Conservation (phyloP, 2,888 invertebrate genomes). For the Sturmia bella region DNA sequence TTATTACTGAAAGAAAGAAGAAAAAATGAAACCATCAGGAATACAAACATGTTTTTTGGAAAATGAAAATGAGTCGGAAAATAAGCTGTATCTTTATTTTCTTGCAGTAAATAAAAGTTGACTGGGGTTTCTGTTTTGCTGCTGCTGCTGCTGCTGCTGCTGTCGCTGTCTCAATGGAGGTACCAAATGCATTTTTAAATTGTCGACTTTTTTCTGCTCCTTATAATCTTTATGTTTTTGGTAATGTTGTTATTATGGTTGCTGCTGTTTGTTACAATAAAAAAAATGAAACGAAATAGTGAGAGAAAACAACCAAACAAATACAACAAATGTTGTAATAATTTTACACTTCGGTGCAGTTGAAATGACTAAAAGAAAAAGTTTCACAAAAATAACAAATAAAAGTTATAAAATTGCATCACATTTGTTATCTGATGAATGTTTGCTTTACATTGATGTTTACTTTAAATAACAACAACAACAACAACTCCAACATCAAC, state of each 20-base stretch:
- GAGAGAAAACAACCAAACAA: constrained; percentile 15
- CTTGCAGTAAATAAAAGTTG: constrained; percentile 22
- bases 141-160: constrained; percentile 27
- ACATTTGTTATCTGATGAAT: constrained; percentile 49
- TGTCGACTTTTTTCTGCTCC: constrained; percentile 39
- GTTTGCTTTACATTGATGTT: constrained; percentile 50
- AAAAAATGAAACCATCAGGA: too few relatives aligned
- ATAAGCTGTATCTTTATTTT: constrained; percentile 44
- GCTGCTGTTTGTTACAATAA: constrained; percentile 43
- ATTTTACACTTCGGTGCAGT: constrained; percentile 58
- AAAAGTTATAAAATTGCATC: constrained; percentile 60
- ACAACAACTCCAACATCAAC: neutral
- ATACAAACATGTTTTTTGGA: constrained; percentile 32
- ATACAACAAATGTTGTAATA: constrained; percentile 54
- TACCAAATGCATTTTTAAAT: constrained; percentile 41
- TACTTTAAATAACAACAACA: constrained; percentile 21
- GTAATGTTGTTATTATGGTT: constrained; percentile 12
- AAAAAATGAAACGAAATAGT: too few relatives aligned
- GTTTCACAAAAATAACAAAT: constrained; percentile 23
- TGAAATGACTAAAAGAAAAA: constrained; percentile 56
- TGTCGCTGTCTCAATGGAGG: neutral
- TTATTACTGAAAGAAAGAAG: constrained; percentile 15
- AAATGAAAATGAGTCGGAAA: constrained; percentile 45
- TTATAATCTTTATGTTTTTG: constrained; percentile 40
- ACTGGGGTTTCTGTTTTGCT: constrained; percentile 36